Percentiles rank a stretch among this genome's conserved stretches.
Evolutionary conservation across 2,888 invertebrate species (phyloP).

Genomic region (Athalia rosae): DNA sequence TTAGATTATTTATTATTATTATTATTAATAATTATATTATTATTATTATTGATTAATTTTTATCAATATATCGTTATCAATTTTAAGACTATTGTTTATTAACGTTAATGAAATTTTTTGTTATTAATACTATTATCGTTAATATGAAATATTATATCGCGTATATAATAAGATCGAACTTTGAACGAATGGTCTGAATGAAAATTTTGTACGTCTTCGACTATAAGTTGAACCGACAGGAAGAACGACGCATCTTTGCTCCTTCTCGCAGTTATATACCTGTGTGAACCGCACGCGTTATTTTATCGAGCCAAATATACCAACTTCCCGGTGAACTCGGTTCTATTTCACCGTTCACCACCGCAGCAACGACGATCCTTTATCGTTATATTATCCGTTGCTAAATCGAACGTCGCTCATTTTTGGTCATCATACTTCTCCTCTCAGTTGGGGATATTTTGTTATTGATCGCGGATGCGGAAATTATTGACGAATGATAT

Average conservation of each 20-base stretch:
- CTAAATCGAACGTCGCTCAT: constrained; percentile 21
- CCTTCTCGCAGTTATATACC: constrained; percentile 16
- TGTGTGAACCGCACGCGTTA: constrained; percentile 26
- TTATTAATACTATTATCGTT: constrained; percentile 14
- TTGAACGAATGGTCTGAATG: constrained; percentile 39
- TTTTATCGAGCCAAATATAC: constrained; percentile 22
- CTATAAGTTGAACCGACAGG: constrained; percentile 5
- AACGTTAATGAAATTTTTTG: neutral
- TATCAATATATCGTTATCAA: neutral
- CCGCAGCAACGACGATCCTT: neutral
- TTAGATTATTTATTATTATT: neutral
- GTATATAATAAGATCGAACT: constrained; percentile 38
- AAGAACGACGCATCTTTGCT: constrained; percentile 25
- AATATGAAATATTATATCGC: constrained; percentile 17
- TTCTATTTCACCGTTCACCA: neutral
- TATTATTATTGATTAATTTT: constrained; percentile 12
- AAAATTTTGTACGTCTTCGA: constrained; percentile 22
- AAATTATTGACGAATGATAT: neutral
- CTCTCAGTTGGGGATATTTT: neutral
- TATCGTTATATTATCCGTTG: neutral
- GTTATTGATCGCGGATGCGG: neutral
- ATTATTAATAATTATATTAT: constrained; percentile 20
- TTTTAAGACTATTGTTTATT: neutral
- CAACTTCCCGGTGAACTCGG: constrained; percentile 23
- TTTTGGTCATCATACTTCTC: neutral